Percentiles rank a stretch among this genome's conserved stretches.
Conservation (phyloP, 1,140 invertebrate genomes). For the Zaprionus vittiger region DNA sequence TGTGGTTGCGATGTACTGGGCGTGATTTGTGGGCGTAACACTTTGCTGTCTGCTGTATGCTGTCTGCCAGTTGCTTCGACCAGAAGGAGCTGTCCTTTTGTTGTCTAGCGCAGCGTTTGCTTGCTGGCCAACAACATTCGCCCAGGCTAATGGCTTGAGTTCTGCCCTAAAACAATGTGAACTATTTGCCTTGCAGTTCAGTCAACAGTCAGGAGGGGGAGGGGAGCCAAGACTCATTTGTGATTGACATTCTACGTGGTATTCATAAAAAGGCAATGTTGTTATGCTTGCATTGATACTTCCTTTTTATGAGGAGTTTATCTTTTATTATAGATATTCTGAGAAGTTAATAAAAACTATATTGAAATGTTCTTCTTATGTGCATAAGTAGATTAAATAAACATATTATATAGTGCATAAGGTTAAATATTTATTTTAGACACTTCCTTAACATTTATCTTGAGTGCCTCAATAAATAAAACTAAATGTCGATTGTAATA, state of each 20-base stretch:
- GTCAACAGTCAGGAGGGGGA: not conserved
- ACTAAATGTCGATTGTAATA: too few relatives aligned
- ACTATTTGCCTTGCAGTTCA: conserved; percentile 8
- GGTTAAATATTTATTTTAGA: not conserved
- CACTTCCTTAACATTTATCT: too few relatives aligned
- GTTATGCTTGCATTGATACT: conserved; percentile 3
- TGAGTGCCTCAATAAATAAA: too few relatives aligned
- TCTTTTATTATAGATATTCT: not conserved
- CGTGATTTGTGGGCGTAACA: conserved; percentile 80
- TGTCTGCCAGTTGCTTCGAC: not conserved
- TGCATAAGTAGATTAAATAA: not conserved
- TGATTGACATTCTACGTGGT: conserved; percentile 32
- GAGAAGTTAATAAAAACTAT: not conserved
- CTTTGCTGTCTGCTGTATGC: conserved; percentile 58
- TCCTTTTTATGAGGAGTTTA: not conserved
- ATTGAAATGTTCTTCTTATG: not conserved
- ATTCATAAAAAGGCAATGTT: not conserved
- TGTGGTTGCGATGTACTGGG: conserved; percentile 64
- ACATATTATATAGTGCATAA: not conserved
- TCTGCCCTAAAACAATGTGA: conserved; percentile 35
- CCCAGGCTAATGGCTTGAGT: conserved; percentile 66
- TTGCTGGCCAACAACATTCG: conserved; percentile 54
- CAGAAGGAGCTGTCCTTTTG: conserved; percentile 55
- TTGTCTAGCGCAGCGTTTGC: conserved; percentile 57
- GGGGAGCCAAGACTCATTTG: conserved; percentile 3